Base-by-base conservation (phyloP, 1,140 invertebrate genomes). In the Rhopalosiphum padi region DNA sequence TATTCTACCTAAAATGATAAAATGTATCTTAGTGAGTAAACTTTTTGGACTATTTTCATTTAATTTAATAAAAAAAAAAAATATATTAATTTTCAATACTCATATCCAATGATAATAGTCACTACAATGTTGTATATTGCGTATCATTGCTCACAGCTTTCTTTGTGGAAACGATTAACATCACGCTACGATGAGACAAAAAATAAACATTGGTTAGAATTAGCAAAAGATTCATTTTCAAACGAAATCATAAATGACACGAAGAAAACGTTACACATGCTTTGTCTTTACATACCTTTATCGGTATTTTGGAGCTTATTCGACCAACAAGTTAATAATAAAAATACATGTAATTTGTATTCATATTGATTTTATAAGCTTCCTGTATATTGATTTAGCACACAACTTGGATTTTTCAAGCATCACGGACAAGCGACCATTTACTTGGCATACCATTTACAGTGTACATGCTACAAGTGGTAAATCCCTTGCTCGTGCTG, bases 261-360 rank as follows among this genome's bases (percentile, higher is more conserved):
- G 9, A 98, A 98, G 95, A 95, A 96, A 30, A 95, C 97, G 2
- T 94, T 98, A 1, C 96, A 96, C 86, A 96, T 99, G 18, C 95
- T 99, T 1, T 95, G 97, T 68, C 95, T 99, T 41, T 99, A 97
- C 95, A 94, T 98, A 51, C 98, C 98, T 0, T 94, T 98, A 2
- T 98, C 98, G 8, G 95, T 99, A 6, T 99, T 98, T 95, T 99
- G 98, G 98, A 97, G 98, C 0, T 95, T 99, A 2, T 97, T 97
- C 94, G 97, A 98, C 95, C 97, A 98, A 95, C 97, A 98, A 96
- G 96, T 96, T 95, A 68, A 90, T 90, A 60, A 41, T n/a, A 68
- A 68, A 68, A 11, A 68, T 15, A 60, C 30, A 9, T 60, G 30
- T 15, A 30, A 77, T 11, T n/a, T 9, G 11, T 68, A 77, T 77